Conservation (phyloP, 2,113 vertebrate genomes). For the Syngnathus scovelli region DNA sequence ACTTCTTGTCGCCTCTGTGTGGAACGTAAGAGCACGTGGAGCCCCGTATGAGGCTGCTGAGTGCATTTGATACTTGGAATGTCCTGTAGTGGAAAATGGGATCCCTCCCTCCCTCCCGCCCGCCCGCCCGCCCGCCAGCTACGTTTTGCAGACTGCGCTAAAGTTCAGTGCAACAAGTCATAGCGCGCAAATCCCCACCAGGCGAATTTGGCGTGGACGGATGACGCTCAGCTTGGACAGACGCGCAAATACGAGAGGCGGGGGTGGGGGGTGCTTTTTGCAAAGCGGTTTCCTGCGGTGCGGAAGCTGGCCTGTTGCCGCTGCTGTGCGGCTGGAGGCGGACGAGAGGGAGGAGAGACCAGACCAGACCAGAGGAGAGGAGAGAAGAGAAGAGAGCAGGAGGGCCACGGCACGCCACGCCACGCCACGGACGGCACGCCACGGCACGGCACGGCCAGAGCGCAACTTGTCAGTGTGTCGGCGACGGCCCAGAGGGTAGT, state of each 20-base stretch:
- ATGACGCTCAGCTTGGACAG: not conserved
- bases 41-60: too few relatives aligned
- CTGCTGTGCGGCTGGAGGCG: conserved; percentile 19
- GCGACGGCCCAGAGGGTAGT: conserved; percentile 21
- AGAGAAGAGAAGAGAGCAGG: conserved; percentile 35
- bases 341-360: conserved; percentile 14
- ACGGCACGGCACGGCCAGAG: conserved; percentile 32
- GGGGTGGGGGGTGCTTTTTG: conserved; percentile 17
- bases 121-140: too few relatives aligned
- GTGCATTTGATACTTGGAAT: too few relatives aligned
- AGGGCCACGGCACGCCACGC: conserved; percentile 9
- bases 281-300: conserved; percentile 59
- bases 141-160: not conserved
- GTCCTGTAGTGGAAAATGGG: too few relatives aligned
- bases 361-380: not conserved
- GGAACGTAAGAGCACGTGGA: too few relatives aligned
- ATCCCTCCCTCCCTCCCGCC: too few relatives aligned
- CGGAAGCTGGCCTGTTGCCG: conserved; percentile 54
- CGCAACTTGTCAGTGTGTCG: conserved; percentile 40
- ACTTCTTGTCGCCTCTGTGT: not conserved
- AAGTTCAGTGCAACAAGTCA: not conserved
- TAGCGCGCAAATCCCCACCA: not conserved
- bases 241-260: conserved; percentile 10
- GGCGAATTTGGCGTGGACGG: conserved; percentile 3
- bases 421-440: conserved; percentile 23